phyloP scores from a whole-genome alignment of 2,113 vertebrate genomes.

The Sylvicapra grimmia region DNA sequence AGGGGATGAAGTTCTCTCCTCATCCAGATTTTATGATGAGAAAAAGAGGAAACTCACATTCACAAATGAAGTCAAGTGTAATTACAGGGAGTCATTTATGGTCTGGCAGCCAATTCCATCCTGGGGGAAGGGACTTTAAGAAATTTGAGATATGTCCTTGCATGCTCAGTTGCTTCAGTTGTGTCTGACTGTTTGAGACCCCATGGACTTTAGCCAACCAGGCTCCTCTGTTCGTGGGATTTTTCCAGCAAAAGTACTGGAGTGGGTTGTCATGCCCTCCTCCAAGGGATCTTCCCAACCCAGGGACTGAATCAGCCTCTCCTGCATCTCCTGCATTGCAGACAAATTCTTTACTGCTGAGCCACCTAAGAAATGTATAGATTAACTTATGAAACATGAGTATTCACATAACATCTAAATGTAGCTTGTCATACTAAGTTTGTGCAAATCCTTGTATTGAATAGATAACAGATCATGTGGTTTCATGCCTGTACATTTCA shows the following conservation, averaged over 20 bases:
- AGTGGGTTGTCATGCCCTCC: not conserved
- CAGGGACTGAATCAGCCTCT: not conserved
- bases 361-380: not conserved
- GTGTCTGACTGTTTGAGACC: not conserved
- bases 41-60: not conserved
- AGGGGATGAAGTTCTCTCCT: not conserved
- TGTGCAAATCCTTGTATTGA: not conserved
- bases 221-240: not conserved
- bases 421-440: not conserved
- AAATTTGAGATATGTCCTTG: not conserved
- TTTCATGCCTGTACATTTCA: not conserved
- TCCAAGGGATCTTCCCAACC: not conserved
- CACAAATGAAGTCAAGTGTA: not conserved
- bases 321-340: not conserved
- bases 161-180: not conserved
- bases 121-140: not conserved
- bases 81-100: not conserved
- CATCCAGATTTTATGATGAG: not conserved
- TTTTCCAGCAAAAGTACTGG: not conserved
- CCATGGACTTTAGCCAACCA: not conserved
- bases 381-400: not conserved
- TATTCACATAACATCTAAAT: not conserved
- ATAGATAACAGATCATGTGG: not conserved
- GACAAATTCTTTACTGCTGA: not conserved
- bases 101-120: not conserved